Evolutionary conservation across 2,797 vertebrate species (phyloP).

Genomic region (Bufotes viridis): DNA sequence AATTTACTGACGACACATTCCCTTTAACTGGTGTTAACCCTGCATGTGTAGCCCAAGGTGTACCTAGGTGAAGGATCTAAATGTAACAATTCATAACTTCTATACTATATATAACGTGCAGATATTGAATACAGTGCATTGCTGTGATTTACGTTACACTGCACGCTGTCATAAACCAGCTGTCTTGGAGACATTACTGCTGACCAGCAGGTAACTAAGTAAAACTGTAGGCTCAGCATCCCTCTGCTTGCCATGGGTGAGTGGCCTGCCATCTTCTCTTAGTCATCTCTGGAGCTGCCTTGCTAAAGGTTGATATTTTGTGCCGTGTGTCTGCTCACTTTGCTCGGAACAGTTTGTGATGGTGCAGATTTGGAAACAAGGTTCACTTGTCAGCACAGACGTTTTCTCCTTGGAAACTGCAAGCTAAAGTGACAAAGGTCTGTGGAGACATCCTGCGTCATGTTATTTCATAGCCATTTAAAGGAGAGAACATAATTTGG

Average conservation of each 20-base stretch:
- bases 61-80: background rate
- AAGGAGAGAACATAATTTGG: slow-evolving; percentile 41
- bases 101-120: background rate
- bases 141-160: slow-evolving; percentile 9
- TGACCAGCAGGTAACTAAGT: slow-evolving; percentile 33
- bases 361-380: slow-evolving; percentile 34
- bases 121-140: background rate
- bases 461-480: slow-evolving; percentile 39
- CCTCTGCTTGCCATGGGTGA: slow-evolving; percentile 37
- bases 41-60: background rate
- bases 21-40: too few relatives aligned
- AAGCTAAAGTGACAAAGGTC: slow-evolving; percentile 56
- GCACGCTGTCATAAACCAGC: slow-evolving; percentile 1
- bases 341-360: slow-evolving; percentile 39
- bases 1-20: too few relatives aligned
- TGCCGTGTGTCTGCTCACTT: slow-evolving; percentile 45
- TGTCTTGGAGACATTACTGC: slow-evolving; percentile 32
- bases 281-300: slow-evolving; percentile 5
- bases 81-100: background rate
- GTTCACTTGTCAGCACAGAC: slow-evolving; percentile 45
- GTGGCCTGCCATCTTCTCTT: slow-evolving; percentile 46
- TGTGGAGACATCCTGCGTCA: slow-evolving; percentile 39
- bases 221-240: slow-evolving; percentile 16
- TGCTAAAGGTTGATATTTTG: slow-evolving; percentile 46
- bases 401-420: slow-evolving; percentile 40